Conservation (phyloP, 2,888 invertebrate genomes). For the Germaria angustata region DNA sequence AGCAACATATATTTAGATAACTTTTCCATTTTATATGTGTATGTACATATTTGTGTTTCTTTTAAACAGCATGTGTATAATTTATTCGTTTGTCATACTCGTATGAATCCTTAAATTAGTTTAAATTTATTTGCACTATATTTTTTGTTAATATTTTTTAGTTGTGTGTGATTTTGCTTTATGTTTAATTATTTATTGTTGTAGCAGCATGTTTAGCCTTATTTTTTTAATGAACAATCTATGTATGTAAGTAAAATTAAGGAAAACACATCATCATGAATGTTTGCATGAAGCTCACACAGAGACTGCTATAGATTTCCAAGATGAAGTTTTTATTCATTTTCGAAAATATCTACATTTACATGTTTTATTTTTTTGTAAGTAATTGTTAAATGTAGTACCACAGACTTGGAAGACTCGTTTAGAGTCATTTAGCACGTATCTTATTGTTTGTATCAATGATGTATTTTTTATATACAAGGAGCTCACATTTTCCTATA, state of each 20-base stretch:
- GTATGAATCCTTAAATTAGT: background rate
- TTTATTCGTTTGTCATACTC: slow-evolving; percentile 1
- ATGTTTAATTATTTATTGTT: slow-evolving; percentile 51
- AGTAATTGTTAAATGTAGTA: too few species aligned
- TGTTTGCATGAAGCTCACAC: background rate
- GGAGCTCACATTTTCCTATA: too few species aligned
- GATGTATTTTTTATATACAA: too few species aligned
- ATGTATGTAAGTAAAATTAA: background rate
- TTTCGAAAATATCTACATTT: too few species aligned
- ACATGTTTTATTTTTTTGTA: too few species aligned
- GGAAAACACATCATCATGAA: background rate
- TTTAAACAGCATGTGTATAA: background rate
- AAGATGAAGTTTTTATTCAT: background rate
- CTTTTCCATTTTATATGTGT: background rate
- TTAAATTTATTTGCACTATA: slow-evolving; percentile 8
- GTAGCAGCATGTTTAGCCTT: slow-evolving; percentile 65
- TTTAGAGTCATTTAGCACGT: too few species aligned
- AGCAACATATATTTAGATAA: background rate
- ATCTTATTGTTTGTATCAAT: too few species aligned
- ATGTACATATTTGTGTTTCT: background rate
- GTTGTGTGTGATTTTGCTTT: slow-evolving; percentile 64
- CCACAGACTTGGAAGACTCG: too few species aligned
- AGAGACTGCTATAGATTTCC: background rate
- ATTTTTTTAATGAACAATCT: slow-evolving; percentile 55
- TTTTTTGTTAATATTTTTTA: slow-evolving; percentile 48